Evolutionary conservation across 2,888 invertebrate genomes (phyloP), one percentile per base, ranked within the genome.

Genomic region (Creontiades dilutus): DNA sequence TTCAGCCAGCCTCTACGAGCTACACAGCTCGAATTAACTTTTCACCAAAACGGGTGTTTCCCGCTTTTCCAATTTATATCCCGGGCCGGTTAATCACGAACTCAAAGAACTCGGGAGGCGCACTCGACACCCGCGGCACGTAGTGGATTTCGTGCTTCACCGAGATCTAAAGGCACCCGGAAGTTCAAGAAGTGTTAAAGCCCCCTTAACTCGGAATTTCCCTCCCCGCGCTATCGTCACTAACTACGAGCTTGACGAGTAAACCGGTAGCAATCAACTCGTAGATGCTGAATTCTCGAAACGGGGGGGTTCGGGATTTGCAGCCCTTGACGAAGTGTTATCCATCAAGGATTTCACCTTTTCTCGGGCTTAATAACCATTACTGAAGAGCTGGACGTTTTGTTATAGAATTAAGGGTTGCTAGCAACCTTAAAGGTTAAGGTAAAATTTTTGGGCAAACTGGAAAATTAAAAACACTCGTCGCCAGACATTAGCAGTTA

Each of bases 141-240:
- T 78, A 78, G 46, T 78, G 19, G 19, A 78, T 78, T 78, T 46
- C 68, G 46, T 78, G 78, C 78, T 46, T 13, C 78, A 16, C 46
- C 13, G 78, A 78, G 78, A 78, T 78, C 78, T 46, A 78, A 76
- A 78, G 78, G 46, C 23, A 5, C 16, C 78, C 78, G n/a, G 78
- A 47, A 78, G 78, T 78, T 78, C 78, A 78, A 78, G 78, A 78
- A 78, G 78, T 78, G 78, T 47, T 78, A 78, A 78, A 78, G 16
- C 46, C 37, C 78, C 78, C 78, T 47, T 47, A 28, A 76, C 78
- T 46, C 11, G 37, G 47, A 47, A 37, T 78, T 46, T 75, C 75
- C 78, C 37, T 78, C 16, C 46, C 13, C 37, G 16, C 37, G 68
- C 19, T 23, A 19, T 68, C 19, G 68, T 68, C 68, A 23, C 68